Conservation (phyloP, 1,140 invertebrate genomes). For the Zaprionus camerounensis region DNA sequence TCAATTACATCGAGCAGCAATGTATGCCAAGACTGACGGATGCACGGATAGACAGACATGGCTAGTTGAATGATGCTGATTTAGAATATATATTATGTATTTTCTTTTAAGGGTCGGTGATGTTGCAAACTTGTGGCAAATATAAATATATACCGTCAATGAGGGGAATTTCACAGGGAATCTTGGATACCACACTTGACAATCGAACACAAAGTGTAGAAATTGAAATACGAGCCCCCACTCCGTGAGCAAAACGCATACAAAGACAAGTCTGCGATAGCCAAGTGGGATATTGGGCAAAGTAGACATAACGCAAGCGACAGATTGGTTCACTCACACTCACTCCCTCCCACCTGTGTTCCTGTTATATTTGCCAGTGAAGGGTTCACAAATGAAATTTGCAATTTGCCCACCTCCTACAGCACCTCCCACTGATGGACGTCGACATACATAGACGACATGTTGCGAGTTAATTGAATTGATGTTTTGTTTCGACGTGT, state of each 20-base stretch:
- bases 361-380: not conserved
- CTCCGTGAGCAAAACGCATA: not conserved
- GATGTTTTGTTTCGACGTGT: constrained; percentile 46
- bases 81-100: too few relatives aligned
- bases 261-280: not conserved
- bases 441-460: constrained; percentile 27
- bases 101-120: too few relatives aligned
- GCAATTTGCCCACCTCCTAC: constrained; percentile 24
- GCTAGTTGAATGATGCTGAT: too few relatives aligned
- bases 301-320: not conserved
- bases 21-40: too few relatives aligned
- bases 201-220: too few relatives aligned
- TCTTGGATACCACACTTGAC: too few relatives aligned
- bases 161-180: too few relatives aligned
- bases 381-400: constrained; percentile 50
- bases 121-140: too few relatives aligned
- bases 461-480: constrained; percentile 71
- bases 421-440: constrained; percentile 17
- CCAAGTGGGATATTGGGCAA: not conserved
- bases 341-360: not conserved
- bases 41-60: too few relatives aligned
- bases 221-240: too few relatives aligned
- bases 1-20: too few relatives aligned
- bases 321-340: not conserved
- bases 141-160: too few relatives aligned